Base-by-base conservation (phyloP, 2,888 invertebrate genomes). In the Hololepta plana region DNA sequence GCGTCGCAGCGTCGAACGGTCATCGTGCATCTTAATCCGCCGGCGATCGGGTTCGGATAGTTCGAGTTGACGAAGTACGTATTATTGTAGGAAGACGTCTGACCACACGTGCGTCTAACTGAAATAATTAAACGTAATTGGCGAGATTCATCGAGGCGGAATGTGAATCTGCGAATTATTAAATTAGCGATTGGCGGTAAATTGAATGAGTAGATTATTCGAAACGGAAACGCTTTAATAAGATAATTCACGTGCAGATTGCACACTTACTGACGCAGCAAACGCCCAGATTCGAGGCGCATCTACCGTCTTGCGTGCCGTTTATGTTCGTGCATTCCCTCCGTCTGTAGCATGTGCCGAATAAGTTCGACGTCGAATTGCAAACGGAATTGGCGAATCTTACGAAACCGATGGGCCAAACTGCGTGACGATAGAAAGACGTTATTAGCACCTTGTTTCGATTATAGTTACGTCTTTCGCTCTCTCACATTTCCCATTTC, bases 51-150 rank as follows among this genome's bases (percentile, higher is more conserved):
- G 1, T 64, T 60, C 0, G 84, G 84, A 53, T 74, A 84, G 2
- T 67, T 69, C 0, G 72, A 72, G 45, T 79, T 87, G 7, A 69
- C 67, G 50, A 85, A 87, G 46, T 85, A 84, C 0, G 85, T 84
- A 42, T 81, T 81, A 48, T 87, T 85, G 25, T 70, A 64, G 24
- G 64, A 63, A 0, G 77, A 72, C 1, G 67, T 63, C 1, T 60
- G 53, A 2, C 81, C 80, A 39, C 87, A 87, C 0, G 71, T 59
- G 39, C 67, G 64, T 39, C 73, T 66, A 44, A 76, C 85, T 85
- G 45, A 13, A 49, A 53, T 32, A 20, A 17, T 5, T 17, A 17
- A 7, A 7, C n/a, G 8, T 17, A 17, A 17, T 17, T 17, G 6
- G 8, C 6, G 8, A 7, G 6, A 8, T 17, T 7, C 17, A 7